Conservation (phyloP, 2,113 vertebrate species). For the Hippocampus barbouri region DNA sequence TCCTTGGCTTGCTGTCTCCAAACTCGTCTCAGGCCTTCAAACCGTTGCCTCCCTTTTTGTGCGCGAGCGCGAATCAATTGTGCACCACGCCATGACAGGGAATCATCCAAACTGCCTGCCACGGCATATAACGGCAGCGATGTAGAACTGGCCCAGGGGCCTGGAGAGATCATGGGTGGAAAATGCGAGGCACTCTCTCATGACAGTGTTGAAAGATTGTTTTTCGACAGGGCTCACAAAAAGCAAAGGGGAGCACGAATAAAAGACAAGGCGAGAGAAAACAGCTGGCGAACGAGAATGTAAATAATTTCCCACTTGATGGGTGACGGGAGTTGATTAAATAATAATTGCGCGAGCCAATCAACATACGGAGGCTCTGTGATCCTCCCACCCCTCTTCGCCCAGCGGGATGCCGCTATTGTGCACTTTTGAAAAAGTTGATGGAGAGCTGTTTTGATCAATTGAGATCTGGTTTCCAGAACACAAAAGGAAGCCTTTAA, state of each 20-base stretch:
- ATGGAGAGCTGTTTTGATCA: constrained; percentile 8
- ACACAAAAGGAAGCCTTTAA: not conserved
- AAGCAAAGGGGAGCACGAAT: constrained; percentile 6
- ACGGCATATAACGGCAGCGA: constrained; percentile 25
- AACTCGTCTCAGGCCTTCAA: constrained; percentile 27
- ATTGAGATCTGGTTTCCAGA: constrained; percentile 29
- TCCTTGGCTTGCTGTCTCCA: constrained; percentile 40
- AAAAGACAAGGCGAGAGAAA: constrained; percentile 34
- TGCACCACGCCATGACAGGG: constrained; percentile 16
- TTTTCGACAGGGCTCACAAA: constrained; percentile 40
- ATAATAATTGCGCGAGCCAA: constrained; percentile 33
- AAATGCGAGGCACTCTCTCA: constrained; percentile 41
- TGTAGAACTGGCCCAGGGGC: constrained; percentile 26
- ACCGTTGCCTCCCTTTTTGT: constrained; percentile 25
- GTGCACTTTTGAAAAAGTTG: constrained; percentile 28
- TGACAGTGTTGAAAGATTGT: constrained; percentile 48
- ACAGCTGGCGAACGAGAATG: constrained; percentile 54
- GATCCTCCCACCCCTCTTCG: not conserved
- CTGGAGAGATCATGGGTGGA: constrained; percentile 26
- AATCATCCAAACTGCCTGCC: constrained; percentile 32
- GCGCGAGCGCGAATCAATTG: constrained; percentile 16
- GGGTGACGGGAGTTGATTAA: constrained; percentile 27
- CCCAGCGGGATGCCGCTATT: not conserved
- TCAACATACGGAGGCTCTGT: constrained; percentile 38
- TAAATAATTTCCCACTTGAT: constrained; percentile 45